Conservation (phyloP, 2,113 vertebrate species). For the Tichodroma muraria region DNA sequence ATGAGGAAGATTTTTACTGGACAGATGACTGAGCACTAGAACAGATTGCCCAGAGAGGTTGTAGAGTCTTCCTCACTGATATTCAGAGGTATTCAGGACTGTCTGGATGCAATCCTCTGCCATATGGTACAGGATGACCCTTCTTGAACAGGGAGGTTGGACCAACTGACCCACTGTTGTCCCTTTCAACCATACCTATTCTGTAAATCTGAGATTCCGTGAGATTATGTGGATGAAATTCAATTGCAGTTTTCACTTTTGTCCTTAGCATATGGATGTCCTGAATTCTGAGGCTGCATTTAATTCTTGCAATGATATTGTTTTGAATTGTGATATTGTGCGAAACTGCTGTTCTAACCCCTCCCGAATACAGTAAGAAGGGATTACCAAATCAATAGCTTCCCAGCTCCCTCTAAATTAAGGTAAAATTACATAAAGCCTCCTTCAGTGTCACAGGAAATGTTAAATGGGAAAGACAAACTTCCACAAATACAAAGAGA, state of each 20-base stretch:
- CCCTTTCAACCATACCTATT: not conserved
- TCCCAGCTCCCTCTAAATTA: not conserved
- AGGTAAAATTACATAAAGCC: not conserved
- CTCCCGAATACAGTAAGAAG: not conserved
- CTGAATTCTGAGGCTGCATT: not conserved
- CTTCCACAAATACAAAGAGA: not conserved
- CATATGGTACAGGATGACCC: not conserved
- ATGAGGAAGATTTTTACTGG: not conserved
- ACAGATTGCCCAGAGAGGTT: not conserved
- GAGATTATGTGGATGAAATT: not conserved
- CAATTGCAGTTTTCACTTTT: not conserved
- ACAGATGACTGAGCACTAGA: rapidly evolving
- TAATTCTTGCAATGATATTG: not conserved
- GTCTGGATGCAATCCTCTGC: not conserved
- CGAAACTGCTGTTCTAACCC: not conserved
- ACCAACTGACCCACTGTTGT: not conserved
- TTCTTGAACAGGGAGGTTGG: not conserved
- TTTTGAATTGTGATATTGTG: not conserved
- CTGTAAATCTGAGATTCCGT: not conserved
- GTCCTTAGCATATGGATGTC: not conserved
- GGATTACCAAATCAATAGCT: not conserved
- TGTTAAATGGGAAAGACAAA: not conserved
- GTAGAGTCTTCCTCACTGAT: not conserved
- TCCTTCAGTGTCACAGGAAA: not conserved
- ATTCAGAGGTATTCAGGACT: not conserved